phyloP scores from a whole-genome alignment of 2,888 invertebrate species.

The Dryobota labecula region DNA sequence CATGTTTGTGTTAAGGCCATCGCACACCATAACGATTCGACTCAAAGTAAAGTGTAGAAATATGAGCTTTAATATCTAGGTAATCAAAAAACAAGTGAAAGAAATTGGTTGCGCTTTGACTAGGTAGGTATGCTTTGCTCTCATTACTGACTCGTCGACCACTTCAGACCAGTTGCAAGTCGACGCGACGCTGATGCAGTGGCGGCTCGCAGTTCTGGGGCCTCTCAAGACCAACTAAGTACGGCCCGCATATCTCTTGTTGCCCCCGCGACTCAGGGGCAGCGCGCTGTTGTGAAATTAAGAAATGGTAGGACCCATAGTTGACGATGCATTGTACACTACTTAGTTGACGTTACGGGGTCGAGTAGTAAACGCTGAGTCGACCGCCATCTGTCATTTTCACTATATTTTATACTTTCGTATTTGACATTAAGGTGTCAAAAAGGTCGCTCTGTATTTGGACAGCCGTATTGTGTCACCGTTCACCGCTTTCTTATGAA shows the following conservation, averaged over 20 bases:
- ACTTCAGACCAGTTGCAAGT: not conserved
- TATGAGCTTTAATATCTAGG: not conserved
- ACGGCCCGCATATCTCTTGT: not conserved
- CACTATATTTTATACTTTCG: no score
- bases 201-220: no score
- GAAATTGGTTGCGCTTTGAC: not conserved
- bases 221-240: constrained; percentile 3
- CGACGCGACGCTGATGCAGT: not conserved
- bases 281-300: not conserved
- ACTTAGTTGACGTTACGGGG: not conserved
- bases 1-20: constrained; percentile 3
- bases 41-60: not conserved
- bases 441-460: not conserved
- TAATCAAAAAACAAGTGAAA: not conserved
- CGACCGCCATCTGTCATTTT: not conserved
- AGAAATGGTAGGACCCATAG: no score
- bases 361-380: not conserved
- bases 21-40: not conserved
- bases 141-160: not conserved
- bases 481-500: not conserved
- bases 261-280: not conserved
- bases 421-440: not conserved
- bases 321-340: not conserved
- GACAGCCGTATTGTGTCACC: not conserved
- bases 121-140: not conserved